phyloP scores from a whole-genome alignment of 2,888 invertebrate genomes.

The Microctonus hyperodae region DNA sequence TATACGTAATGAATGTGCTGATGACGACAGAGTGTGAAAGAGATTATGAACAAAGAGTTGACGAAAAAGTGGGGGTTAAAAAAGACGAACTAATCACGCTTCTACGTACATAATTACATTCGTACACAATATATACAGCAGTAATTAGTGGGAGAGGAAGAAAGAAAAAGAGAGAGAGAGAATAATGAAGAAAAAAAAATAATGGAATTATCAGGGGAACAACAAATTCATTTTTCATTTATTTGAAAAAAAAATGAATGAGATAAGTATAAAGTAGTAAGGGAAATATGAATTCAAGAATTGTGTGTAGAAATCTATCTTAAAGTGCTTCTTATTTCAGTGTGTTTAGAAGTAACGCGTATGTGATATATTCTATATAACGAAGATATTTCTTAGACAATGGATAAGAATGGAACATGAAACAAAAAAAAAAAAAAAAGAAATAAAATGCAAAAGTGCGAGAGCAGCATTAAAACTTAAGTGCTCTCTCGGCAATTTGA shows the following conservation, averaged over 20 bases:
- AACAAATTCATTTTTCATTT: slow-evolving; percentile 55
- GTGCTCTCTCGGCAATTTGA: slow-evolving; percentile 7
- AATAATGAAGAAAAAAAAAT: too few species aligned
- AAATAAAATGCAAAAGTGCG: slow-evolving; percentile 15
- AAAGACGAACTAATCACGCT: slow-evolving; percentile 42
- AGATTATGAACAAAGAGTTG: slow-evolving; percentile 19
- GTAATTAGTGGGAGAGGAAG: slow-evolving; percentile 2
- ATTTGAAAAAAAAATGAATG: slow-evolving; percentile 45
- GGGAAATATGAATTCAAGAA: slow-evolving; percentile 42
- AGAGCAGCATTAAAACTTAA: neutral
- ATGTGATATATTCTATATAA: slow-evolving; percentile 64
- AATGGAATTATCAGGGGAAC: too few species aligned
- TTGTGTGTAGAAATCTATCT: slow-evolving; percentile 62
- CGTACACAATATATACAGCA: slow-evolving; percentile 49
- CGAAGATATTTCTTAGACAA: slow-evolving; percentile 57
- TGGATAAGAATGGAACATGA: slow-evolving; percentile 35
- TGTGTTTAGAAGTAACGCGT: slow-evolving; percentile 64
- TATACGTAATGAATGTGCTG: slow-evolving; percentile 50
- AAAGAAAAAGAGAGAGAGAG: too few species aligned
- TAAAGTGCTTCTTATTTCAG: slow-evolving; percentile 65
- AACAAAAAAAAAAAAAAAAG: slow-evolving; percentile 2
- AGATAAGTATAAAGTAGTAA: slow-evolving; percentile 2
- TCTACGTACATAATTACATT: slow-evolving; percentile 55
- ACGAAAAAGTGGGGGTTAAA: slow-evolving; percentile 29
- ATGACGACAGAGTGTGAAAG: slow-evolving; percentile 5